Evolutionary conservation across 92 coral and sea anemone genomes (phyloP).

Genomic region (Bergia puertoricense): DNA sequence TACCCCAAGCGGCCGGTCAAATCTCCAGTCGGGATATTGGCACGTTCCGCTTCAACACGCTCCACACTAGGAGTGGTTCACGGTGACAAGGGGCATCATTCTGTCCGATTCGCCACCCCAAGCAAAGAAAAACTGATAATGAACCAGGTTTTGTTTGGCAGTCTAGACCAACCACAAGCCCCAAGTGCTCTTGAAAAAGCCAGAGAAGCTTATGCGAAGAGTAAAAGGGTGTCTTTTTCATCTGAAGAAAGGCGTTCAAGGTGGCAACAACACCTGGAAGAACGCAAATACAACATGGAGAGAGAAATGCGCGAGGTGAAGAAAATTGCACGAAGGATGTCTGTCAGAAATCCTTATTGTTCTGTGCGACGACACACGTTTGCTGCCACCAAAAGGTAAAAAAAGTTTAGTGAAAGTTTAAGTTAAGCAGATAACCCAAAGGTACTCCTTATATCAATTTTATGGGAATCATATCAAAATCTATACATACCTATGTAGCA

Average conservation of each 20-base stretch:
- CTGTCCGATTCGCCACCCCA: slow-evolving; percentile 5
- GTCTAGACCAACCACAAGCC: neutral
- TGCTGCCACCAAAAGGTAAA: slow-evolving; percentile 16
- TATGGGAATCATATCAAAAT: too few species aligned
- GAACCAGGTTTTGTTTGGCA: slow-evolving; percentile 22
- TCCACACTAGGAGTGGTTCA: slow-evolving; percentile 36
- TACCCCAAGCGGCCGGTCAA: slow-evolving; percentile 3
- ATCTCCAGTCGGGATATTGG: slow-evolving; percentile 1
- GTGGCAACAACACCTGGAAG: slow-evolving; percentile 24
- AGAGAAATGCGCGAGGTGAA: slow-evolving; percentile 13
- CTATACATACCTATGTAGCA: too few species aligned
- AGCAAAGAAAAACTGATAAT: slow-evolving; percentile 15
- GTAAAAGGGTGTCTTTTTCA: neutral
- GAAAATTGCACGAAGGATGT: slow-evolving; percentile 16
- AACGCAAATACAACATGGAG: slow-evolving; percentile 21
- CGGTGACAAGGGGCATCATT: slow-evolving; percentile 34
- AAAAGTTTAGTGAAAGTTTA: neutral
- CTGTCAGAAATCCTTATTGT: neutral
- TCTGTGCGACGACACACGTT: slow-evolving; percentile 9
- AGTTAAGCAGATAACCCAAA: neutral
- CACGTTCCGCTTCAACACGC: slow-evolving; percentile 15
- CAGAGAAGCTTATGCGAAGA: neutral
- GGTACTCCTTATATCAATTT: neutral
- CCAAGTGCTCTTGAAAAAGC: neutral
- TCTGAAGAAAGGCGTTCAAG: slow-evolving; percentile 15